Base-by-base conservation (phyloP, 35 echinoderm and acorn worm species). In the Anneissia japonica region DNA sequence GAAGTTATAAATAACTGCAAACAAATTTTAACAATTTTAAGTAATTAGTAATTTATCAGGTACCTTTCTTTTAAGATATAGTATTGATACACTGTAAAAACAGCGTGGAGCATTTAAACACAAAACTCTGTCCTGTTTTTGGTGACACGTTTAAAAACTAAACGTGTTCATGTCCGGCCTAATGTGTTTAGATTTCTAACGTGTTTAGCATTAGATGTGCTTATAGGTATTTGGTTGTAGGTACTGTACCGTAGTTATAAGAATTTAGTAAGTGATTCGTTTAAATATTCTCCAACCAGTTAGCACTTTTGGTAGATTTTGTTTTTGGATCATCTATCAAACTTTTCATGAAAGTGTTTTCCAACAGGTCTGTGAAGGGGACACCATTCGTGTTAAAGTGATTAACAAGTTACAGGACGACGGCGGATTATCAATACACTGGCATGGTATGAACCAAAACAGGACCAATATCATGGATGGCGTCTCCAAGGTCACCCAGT, bases 301-400 rank as follows among this genome's bases (percentile, higher is more conserved):
- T 72, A 72, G 13, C 13, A 72, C n/a, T 16, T 72, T 72, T 13
- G n/a, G 13, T 16, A 72, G 13, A 13, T 16, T 16, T 16, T 16
- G 55, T 72, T 16, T n/a, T 13, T 72, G n/a, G 13, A n/a, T 72
- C 13, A 16, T 72, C n/a, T 72, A 72, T 72, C 13, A n/a, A 72
- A n/a, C 13, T n/a, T 72, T 16, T 16, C 13, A 72, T 16, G n/a
- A 72, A 72, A 72, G n/a, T 34, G 21, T 34, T 81, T 64, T 17
- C 64, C n/a, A n/a, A n/a, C 21, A 97, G 94, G 94, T 97, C 19
- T 97, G 94, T 72, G 79, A 97, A 73, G 83, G 88, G 38, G 94
- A 97, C 45, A 38, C 37, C 36, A 76, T 97, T 31, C 72, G 84
- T n/a, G 91, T 97, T 3, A 93, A 80, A 10, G 91, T 97, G 0